phyloP scores from a whole-genome alignment of 2,888 invertebrate genomes.

The Oscheius sp. region DNA sequence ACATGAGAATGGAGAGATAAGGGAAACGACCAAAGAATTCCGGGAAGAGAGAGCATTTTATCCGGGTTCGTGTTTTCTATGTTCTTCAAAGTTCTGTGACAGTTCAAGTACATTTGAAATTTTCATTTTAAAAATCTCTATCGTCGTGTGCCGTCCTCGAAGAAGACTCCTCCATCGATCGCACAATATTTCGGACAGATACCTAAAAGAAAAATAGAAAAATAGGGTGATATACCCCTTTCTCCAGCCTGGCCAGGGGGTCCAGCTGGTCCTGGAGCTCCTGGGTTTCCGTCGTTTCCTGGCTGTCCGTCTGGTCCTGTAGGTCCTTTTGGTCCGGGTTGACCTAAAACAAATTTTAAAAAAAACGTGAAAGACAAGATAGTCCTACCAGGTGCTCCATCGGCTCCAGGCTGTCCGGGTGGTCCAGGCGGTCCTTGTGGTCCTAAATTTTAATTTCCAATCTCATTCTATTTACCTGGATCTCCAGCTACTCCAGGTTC shows the following conservation, averaged over 20 bases:
- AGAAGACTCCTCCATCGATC: slow-evolving; percentile 65
- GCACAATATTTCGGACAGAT: slow-evolving; percentile 59
- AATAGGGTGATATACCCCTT: too few relatives aligned
- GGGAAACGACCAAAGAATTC: not conserved
- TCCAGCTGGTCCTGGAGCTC: slow-evolving; percentile 28
- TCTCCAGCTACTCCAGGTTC: slow-evolving; percentile 53
- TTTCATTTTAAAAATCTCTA: too few relatives aligned
- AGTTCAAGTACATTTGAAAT: too few relatives aligned
- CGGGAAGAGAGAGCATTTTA: too few relatives aligned
- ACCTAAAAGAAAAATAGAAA: too few relatives aligned
- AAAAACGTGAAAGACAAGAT: not conserved
- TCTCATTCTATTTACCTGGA: slow-evolving; percentile 41
- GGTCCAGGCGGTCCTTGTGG: slow-evolving; percentile 41
- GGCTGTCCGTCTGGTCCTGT: slow-evolving; percentile 44
- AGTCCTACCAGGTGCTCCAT: slow-evolving; percentile 16
- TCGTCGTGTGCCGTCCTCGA: slow-evolving; percentile 66
- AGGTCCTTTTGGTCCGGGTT: slow-evolving; percentile 35
- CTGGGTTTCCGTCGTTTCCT: slow-evolving; percentile 42
- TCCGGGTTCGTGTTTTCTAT: too few relatives aligned
- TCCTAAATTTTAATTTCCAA: too few relatives aligned
- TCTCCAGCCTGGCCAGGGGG: slow-evolving; percentile 32
- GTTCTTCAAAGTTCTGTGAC: too few relatives aligned
- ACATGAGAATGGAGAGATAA: too few relatives aligned
- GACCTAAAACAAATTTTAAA: not conserved
- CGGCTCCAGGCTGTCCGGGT: slow-evolving; percentile 43